Base-by-base conservation (phyloP, 2,888 invertebrate genomes). In the Ephialtes manifestator region DNA sequence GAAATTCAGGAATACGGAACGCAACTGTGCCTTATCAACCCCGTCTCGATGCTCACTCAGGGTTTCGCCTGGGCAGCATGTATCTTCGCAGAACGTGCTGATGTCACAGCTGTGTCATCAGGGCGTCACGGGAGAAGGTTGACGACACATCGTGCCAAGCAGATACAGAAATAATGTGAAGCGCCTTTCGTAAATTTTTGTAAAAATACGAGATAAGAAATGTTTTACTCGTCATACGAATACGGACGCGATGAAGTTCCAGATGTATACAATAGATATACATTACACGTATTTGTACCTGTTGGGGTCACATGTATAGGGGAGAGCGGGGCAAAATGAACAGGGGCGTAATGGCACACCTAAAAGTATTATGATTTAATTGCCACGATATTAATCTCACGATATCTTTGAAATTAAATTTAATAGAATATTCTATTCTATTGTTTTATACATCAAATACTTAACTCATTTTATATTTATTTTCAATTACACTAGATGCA, bases 41-140 rank as follows among this genome's bases (percentile, higher is more conserved):
- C 80, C 18, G 46, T 70, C 65, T 55, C 55, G 51, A 80, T 72
- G 71, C 65, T 84, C 65, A 24, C 75, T 71, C 20, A 11, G 43
- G 53, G 46, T 48, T 71, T 76, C 15, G 65, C 28, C 43, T n/a
- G 58, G 20, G 48, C 58, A 75, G 35, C 68, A 55, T 65, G 39
- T 72, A 28, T 63, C 65, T 31, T 68, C 31, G 43, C 68, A 31
- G 48, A 76, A 84, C 67, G 48, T 72, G 80, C 84, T 81, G 84
- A 84, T 72, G 65, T 58, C 70, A 74, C 79, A 83, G 83, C 78
- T 84, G 75, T 65, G 76, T 81, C 80, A 76, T 84, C 76, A 71
- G 76, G 18, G 18, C 67, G 24, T 71, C 70, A 81, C 72, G 24
- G 24, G 39, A 60, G 28, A 46, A 53, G 75, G 48, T 55, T 75